Evolutionary conservation across 2,888 invertebrate species (phyloP), one percentile per base, ranked within the genome.

Genomic region (Orchesellides sinensis): DNA sequence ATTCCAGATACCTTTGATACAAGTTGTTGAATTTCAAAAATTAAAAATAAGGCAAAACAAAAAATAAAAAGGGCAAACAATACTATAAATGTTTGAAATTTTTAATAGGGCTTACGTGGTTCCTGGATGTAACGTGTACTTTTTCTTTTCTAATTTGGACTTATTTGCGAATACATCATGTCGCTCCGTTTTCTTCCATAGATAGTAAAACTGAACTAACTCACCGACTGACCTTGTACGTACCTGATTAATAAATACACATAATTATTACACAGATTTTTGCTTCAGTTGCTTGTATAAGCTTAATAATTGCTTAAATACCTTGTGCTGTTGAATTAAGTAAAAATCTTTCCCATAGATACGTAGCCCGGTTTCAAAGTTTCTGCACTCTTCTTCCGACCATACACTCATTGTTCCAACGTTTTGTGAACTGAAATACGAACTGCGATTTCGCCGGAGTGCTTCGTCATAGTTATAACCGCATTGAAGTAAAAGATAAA

Each of bases 181-280:
- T 19, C 99, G 92, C 89, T 98, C 98, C 27, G 98, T 98, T 91
- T 99, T 99, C 91, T 99, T 99, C 99, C 99, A 99, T 74, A 98
- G 92, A 47, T 92, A 89, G 88, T 92, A 92, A 91, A 99, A 99
- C 90, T 98, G 97, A 14, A 99, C 98, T 84, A 99, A 92, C 91
- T 99, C 99, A 35, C 98, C 97, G 54, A 99, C 98, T 8, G 97
- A 96, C 88, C 98, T 92, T 78, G 98, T 98, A 88, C 96, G 93
- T 61, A 98, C 93, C 94, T 94, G 32, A 89, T 70, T 89, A 89
- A 70, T 77, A 85, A 56, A 84, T 83, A 52, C 32, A n/a, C 17
- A 2, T 52, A 52, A 52, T 32, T 10, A 47, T 45, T 23, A 1
- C 21, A 45, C 10, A 66, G 21, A 47, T 17, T 6, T 45, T 25